These are phyloP conservation scores for Phrynocephalus versicolor DNA, from an alignment of 2,113 vertebrate genomes.

Conservation along the genomic window DNA sequence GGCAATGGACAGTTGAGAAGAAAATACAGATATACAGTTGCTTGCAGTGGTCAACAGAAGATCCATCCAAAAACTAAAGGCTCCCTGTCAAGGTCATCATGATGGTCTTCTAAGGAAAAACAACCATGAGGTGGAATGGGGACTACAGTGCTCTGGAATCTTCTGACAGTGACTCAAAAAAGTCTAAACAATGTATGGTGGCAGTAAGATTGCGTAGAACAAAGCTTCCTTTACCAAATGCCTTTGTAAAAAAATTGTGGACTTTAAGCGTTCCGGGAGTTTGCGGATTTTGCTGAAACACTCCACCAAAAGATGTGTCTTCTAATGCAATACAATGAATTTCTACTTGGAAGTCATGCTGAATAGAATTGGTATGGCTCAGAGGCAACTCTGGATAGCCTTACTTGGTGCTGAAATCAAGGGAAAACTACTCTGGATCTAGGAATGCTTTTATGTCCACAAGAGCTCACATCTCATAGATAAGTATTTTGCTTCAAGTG, in stretches of 20 bases:
- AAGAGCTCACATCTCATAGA: neutral
- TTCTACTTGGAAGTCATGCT: neutral
- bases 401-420: neutral
- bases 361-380: neutral
- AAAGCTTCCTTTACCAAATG: neutral
- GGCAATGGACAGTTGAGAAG: slow-evolving; percentile 13
- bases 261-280: neutral
- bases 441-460: neutral
- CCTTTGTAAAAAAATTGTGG: neutral
- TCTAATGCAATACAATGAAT: neutral
- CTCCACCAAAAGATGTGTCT: neutral
- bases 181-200: neutral
- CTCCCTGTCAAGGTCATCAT: neutral
- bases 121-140: neutral
- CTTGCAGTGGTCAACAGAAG: neutral
- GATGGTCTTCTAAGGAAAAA: neutral
- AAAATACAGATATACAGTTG: neutral
- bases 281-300: neutral
- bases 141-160: neutral
- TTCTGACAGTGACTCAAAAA: neutral
- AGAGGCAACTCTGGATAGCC: neutral
- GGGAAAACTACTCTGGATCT: neutral
- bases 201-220: neutral
- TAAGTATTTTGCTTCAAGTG: neutral
- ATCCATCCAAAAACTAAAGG: neutral